These are phyloP conservation scores for Chelon auratus DNA, from an alignment of 2,797 vertebrate genomes.

Conservation along the genomic window DNA sequence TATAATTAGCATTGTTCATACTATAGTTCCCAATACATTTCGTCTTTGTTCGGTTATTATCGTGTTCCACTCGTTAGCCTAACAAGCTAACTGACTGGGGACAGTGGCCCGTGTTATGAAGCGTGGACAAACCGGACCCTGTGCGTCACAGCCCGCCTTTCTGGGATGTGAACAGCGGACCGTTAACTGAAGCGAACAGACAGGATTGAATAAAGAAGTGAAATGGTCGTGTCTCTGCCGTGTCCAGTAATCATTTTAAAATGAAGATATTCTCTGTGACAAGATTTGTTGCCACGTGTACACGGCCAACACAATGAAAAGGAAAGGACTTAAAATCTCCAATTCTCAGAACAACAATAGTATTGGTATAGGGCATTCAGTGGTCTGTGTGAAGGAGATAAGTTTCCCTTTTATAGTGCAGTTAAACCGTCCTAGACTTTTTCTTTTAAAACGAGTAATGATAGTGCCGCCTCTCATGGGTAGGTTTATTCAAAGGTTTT, in stretches of 20 bases:
- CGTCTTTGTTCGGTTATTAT: fast-evolving
- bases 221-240: not conserved
- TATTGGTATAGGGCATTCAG: not conserved
- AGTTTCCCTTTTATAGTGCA: not conserved
- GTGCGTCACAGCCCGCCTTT: conserved; percentile 71
- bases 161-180: conserved; percentile 16
- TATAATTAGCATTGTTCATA: not conserved
- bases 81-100: not conserved
- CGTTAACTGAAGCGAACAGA: conserved; percentile 16
- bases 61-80: not conserved
- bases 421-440: not conserved
- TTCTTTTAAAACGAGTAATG: not conserved
- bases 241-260: not conserved
- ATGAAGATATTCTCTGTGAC: not conserved
- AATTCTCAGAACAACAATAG: not conserved
- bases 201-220: not conserved
- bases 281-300: not conserved
- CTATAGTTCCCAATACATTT: not conserved
- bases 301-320: not conserved
- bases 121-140: conserved; percentile 43
- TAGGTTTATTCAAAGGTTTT: no score
- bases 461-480: not conserved
- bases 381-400: not conserved
- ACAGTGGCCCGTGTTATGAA: conserved; percentile 21
- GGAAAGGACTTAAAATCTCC: not conserved